Percentiles rank a stretch among this genome's conserved stretches.
phyloP scores from a whole-genome alignment of 2,797 vertebrate species.

The Gymnopithys bicolor region DNA sequence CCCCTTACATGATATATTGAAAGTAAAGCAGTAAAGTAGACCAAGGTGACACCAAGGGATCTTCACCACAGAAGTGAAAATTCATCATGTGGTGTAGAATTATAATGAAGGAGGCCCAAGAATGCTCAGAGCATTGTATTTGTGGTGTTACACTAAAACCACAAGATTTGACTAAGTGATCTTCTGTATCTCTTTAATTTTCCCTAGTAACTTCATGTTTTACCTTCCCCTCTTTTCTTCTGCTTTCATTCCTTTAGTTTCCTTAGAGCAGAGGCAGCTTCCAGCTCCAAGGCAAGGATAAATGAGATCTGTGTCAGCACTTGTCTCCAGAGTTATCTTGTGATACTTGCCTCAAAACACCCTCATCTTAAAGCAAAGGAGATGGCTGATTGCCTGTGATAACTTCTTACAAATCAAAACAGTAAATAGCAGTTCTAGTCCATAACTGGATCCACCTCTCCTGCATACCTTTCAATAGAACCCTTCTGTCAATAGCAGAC shows the following conservation, averaged over 20 bases:
- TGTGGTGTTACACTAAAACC: neutral
- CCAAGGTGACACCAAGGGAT: neutral
- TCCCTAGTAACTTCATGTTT: neutral
- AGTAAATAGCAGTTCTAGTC: neutral
- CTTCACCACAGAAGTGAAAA: neutral
- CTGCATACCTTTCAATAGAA: neutral
- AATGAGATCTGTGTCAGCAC: conserved; percentile 10
- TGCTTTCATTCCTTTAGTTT: neutral
- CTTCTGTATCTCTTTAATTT: neutral
- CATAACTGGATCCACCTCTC: neutral
- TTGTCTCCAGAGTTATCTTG: conserved; percentile 4
- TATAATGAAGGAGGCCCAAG: neutral
- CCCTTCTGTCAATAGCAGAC: neutral
- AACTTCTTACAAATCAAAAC: neutral
- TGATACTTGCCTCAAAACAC: neutral
- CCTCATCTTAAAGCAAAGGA: neutral
- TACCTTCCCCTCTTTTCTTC: neutral
- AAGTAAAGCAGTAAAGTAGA: neutral
- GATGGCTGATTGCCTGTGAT: conserved; percentile 6
- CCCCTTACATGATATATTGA: neutral
- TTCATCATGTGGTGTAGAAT: neutral
- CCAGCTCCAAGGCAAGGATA: neutral
- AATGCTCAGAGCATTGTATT: neutral
- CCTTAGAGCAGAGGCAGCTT: neutral
- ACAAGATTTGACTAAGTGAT: neutral